These are phyloP conservation scores for Chrysaora quinquecirrha DNA, from an alignment of 30 jellyfish, hydroid and myxozoan species.

Conservation along the genomic window DNA sequence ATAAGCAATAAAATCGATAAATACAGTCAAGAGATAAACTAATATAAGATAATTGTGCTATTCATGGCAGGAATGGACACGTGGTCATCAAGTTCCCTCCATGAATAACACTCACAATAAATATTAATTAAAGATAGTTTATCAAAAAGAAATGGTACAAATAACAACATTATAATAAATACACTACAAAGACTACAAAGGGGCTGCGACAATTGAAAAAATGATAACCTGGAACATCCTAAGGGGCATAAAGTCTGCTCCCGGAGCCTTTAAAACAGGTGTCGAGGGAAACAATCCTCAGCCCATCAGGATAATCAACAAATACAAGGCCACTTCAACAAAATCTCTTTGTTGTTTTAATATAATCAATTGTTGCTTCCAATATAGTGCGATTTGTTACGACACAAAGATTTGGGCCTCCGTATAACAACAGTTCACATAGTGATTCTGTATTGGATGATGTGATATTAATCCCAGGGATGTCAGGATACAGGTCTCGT, in stretches of 20 bases:
- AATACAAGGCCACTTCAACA: background rate
- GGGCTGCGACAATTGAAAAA: slow-evolving; percentile 4
- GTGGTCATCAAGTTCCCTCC: too few species aligned
- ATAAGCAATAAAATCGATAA: too few species aligned
- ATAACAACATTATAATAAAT: too few species aligned
- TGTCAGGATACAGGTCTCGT: too few species aligned
- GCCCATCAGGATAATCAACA: background rate
- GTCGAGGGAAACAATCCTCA: too few species aligned
- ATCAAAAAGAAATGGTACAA: too few species aligned
- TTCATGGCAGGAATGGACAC: too few species aligned
- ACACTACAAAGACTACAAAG: too few species aligned
- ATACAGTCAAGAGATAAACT: too few species aligned
- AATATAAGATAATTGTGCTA: too few species aligned
- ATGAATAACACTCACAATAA: background rate
- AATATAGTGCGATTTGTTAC: background rate
- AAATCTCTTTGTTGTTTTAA: background rate
- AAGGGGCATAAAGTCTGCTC: slow-evolving; percentile 1
- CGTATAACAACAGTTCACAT: background rate
- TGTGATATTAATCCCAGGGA: background rate
- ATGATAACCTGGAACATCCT: background rate
- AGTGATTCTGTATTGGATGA: background rate
- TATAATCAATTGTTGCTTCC: background rate
- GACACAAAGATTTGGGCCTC: background rate
- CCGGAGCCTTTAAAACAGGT: too few species aligned
- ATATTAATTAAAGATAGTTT: too few species aligned